A percentile compares a stretch with the other conserved stretches of the same genome.
Evolutionary conservation across 2,888 invertebrate species (phyloP).

Genomic region (Spilosoma lubricipeda): DNA sequence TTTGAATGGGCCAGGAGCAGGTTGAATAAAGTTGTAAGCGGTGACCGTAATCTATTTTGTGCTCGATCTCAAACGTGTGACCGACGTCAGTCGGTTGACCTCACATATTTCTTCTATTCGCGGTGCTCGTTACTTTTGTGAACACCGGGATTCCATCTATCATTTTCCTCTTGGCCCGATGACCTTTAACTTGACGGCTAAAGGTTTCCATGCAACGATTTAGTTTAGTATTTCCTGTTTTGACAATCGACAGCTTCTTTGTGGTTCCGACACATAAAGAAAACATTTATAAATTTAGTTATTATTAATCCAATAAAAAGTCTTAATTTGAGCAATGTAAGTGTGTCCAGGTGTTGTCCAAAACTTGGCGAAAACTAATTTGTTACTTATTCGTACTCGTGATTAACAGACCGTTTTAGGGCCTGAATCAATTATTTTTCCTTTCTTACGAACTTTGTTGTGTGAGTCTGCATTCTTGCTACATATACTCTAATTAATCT

Average conservation of each 20-base stretch:
- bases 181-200: conserved; percentile 67
- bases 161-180: conserved; percentile 71
- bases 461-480: conserved; percentile 35
- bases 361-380: conserved; percentile 59
- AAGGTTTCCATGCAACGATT: conserved; percentile 60
- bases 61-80: conserved; percentile 69
- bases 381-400: conserved; percentile 64
- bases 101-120: conserved; percentile 73
- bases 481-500: conserved; percentile 30
- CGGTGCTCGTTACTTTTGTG: conserved; percentile 73
- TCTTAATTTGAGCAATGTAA: conserved; percentile 33
- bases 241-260: conserved; percentile 11
- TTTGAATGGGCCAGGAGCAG: conserved; percentile 60
- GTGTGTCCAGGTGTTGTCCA: conserved; percentile 11
- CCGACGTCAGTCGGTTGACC: conserved; percentile 74
- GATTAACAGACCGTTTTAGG: conserved; percentile 64
- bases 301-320: conserved; percentile 33
- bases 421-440: conserved; percentile 48
- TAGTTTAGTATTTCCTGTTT: conserved; percentile 51
- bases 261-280: conserved; percentile 20
- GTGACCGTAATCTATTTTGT: conserved; percentile 75
- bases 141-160: conserved; percentile 73
- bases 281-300: conserved; percentile 22
- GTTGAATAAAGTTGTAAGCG: conserved; percentile 74
- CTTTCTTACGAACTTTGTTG: conserved; percentile 26